Conservation (phyloP, 2,888 invertebrate species). For the Athetis lepigone region DNA sequence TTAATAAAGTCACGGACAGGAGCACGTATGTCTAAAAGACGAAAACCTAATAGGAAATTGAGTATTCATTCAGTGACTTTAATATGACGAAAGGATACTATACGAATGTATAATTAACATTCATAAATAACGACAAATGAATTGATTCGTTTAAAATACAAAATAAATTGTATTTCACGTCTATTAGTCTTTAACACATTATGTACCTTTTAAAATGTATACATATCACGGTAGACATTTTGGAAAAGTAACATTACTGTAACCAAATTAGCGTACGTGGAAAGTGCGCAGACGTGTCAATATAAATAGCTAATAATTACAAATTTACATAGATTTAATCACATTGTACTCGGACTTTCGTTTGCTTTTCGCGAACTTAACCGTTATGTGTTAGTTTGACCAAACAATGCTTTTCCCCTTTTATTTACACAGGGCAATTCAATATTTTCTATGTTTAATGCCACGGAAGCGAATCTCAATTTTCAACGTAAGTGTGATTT, state of each 20-base stretch:
- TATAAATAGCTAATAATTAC: conserved; percentile 34
- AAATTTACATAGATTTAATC: conserved; percentile 52
- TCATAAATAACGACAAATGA: too few species aligned
- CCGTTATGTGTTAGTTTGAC: conserved; percentile 34
- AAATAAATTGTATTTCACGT: too few species aligned
- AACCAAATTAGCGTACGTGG: background rate
- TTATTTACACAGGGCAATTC: conserved; percentile 23
- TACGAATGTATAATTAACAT: too few species aligned
- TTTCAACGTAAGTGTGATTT: conserved; percentile 1
- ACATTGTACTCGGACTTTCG: conserved; percentile 33
- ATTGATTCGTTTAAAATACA: too few species aligned
- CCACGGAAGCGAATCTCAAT: background rate
- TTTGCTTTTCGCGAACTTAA: conserved; percentile 43
- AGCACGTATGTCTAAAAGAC: too few species aligned
- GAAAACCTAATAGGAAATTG: too few species aligned
- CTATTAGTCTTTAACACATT: too few species aligned
- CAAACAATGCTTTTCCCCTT: conserved; percentile 42
- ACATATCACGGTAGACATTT: background rate
- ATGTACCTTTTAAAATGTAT: too few species aligned
- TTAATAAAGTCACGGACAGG: too few species aligned
- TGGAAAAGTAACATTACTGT: background rate
- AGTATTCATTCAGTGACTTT: too few species aligned
- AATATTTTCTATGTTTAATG: conserved; percentile 16
- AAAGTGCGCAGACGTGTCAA: conserved; percentile 30
- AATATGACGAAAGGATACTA: too few species aligned